Base-by-base conservation (phyloP, 1,140 invertebrate species). In the Eufriesea mexicana region DNA sequence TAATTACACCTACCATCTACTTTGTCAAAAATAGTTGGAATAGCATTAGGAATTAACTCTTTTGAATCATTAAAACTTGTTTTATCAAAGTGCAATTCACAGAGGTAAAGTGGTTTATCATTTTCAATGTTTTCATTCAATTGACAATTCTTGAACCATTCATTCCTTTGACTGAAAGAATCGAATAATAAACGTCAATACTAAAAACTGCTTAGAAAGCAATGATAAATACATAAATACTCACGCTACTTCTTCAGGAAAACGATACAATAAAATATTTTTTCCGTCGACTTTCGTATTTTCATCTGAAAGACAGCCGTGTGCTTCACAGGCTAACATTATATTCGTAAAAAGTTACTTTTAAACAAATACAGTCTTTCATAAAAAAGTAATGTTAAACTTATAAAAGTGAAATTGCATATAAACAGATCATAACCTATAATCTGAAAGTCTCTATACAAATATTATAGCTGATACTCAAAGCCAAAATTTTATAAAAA, bases 21-120 rank as follows among this genome's bases (percentile, higher is more conserved):
- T 64, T 62, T 89, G 74, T 61, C 55, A 66, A 86, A 85, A 57
- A 89, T 35, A 54, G 80, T 89, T 12, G 90, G 89, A 16, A 86
- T 28, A 45, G 87, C 84, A 64, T 67, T 77, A 42, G 84, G 35
- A 45, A 82, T 90, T 20, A 91, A 47, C 16, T 84, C 23, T 5
- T 62, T 79, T 9, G 66, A 70, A n/a, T 42, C 0, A 0, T 61
- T 85, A 49, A 90, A 90, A 57, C 67, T 25, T 5, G 7, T 28
- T 67, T 84, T 78, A 20, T 88, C 87, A 74, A 90, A 91, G 51
- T 91, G 89, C 7, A 91, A 42, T 79, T 91, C 84, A 20, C 91
- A 91, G 5, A 64, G 75, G 18, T 59, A 81, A 0, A 70, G 35
- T 18, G 20, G 61, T n/a, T 82, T 83, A 14, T 61, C 12, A 28